Evolutionary conservation across 1,140 invertebrate genomes (phyloP).

Genomic region (Pogonognathellus flavescens): DNA sequence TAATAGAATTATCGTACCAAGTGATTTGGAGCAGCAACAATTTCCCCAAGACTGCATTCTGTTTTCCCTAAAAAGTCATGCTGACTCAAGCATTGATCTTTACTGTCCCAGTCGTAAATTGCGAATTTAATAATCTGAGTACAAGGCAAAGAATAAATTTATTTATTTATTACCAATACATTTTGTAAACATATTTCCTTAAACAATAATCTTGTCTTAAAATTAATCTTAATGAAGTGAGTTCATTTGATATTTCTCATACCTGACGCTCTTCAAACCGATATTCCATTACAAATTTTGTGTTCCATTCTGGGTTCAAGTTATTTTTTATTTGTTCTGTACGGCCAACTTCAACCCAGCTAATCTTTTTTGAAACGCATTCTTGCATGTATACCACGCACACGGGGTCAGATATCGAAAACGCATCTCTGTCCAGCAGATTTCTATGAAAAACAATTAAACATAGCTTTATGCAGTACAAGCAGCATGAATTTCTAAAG

Average conservation of each 20-base stretch:
- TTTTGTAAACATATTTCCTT: too few species aligned
- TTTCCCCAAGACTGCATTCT: slow-evolving; percentile 66
- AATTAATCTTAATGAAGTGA: too few species aligned
- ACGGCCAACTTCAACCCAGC: slow-evolving; percentile 70
- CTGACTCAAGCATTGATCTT: slow-evolving; percentile 61
- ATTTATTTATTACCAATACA: too few species aligned
- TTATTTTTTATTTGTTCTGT: slow-evolving; percentile 74
- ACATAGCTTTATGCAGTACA: neutral
- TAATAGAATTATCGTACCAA: slow-evolving; percentile 63
- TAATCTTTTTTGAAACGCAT: slow-evolving; percentile 47
- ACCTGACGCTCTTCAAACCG: slow-evolving; percentile 73
- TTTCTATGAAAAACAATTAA: slow-evolving; percentile 39
- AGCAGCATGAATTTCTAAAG: too few species aligned
- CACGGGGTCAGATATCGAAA: slow-evolving; percentile 64
- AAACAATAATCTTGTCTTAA: too few species aligned
- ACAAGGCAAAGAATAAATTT: neutral
- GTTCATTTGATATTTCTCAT: too few species aligned
- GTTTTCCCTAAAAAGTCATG: slow-evolving; percentile 73
- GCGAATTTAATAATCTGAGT: slow-evolving; percentile 68
- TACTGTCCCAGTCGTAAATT: slow-evolving; percentile 68
- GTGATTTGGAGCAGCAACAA: slow-evolving; percentile 63
- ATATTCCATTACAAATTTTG: slow-evolving; percentile 73
- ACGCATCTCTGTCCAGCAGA: slow-evolving; percentile 60
- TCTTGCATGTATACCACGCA: slow-evolving; percentile 62
- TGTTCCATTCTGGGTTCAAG: slow-evolving; percentile 73